Percentiles rank a stretch among this genome's conserved stretches.
These are phyloP conservation scores for Mesocricetus auratus DNA, from an alignment of 2,113 vertebrate genomes.

Conservation along the genomic window DNA sequence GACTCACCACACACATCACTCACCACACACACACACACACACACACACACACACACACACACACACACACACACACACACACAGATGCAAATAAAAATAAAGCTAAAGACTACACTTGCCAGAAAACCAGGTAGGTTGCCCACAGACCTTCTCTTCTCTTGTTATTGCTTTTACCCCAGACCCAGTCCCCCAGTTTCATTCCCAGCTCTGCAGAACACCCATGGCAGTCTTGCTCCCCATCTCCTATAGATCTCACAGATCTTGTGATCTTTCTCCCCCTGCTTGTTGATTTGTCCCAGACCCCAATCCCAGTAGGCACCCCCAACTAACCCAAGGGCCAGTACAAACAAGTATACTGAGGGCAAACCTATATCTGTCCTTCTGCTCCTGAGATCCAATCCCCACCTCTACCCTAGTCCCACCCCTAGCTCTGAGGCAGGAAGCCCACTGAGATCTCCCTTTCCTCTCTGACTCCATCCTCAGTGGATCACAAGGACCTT, in stretches of 20 bases:
- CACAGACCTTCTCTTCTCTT: background rate
- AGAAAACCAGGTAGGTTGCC: background rate
- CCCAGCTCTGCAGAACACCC: background rate
- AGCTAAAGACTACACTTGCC: background rate
- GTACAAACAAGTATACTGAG: background rate
- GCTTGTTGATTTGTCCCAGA: background rate
- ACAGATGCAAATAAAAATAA: background rate
- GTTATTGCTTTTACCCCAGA: background rate
- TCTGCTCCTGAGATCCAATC: background rate
- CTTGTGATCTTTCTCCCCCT: background rate
- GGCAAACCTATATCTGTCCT: background rate
- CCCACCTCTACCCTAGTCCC: background rate
- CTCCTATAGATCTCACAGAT: background rate
- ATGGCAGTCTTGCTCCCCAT: no score
- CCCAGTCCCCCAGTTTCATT: background rate
- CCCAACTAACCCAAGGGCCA: background rate
- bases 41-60: background rate
- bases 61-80: background rate
- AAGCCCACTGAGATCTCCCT: background rate
- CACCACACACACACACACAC: background rate
- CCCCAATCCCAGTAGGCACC: background rate
- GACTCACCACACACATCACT: background rate
- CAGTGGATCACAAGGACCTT: background rate
- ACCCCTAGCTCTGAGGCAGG: background rate
- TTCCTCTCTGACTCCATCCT: background rate